Conservation (phyloP, 2,888 invertebrate genomes). For the Euzophera pinguis region DNA sequence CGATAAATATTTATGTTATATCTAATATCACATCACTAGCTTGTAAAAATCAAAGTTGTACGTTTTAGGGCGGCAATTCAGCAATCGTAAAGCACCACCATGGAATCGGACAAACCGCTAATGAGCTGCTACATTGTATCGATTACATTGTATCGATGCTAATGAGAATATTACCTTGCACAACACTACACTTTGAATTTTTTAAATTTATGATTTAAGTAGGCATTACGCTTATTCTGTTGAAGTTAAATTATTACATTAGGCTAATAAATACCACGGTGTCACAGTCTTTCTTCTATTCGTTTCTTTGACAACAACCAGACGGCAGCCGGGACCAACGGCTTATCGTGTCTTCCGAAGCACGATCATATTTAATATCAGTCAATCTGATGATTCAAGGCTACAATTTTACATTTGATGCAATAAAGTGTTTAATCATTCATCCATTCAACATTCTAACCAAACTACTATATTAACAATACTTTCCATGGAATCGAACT, state of each 20-base stretch:
- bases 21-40: conserved; percentile 28
- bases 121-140: conserved; percentile 50
- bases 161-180: conserved; percentile 7
- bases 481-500: no score
- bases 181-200: conserved; percentile 5
- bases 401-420: no score
- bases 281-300: not conserved
- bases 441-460: no score
- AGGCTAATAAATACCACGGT: not conserved
- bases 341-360: no score
- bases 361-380: no score
- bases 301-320: no score
- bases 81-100: conserved; percentile 55
- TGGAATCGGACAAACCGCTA: conserved; percentile 36
- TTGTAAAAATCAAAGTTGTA: conserved; percentile 54
- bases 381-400: no score
- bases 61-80: conserved; percentile 57
- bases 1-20: not conserved
- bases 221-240: not conserved
- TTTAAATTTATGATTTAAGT: not conserved
- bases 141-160: conserved; percentile 11
- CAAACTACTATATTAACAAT: no score
- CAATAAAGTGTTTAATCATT: no score
- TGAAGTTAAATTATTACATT: no score
- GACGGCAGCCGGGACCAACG: no score